Base-by-base conservation (phyloP, 2,797 vertebrate species). In the Anas acuta region DNA sequence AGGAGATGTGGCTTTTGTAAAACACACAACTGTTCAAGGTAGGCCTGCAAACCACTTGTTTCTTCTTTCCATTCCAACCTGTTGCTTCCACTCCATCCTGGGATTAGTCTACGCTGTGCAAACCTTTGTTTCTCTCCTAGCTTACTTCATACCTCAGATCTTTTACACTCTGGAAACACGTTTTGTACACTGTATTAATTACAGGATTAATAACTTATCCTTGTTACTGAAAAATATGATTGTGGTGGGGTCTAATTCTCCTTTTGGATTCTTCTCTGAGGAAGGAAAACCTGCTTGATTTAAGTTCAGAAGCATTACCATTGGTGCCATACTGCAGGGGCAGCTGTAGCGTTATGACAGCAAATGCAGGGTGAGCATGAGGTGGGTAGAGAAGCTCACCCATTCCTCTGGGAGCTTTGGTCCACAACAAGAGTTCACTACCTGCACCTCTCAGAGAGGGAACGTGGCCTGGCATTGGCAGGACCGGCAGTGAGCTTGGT, bases 1-100 rank as follows among this genome's bases (percentile, higher is more conserved):
- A 62, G 99, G 99, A 70, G 97, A 99, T 0, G 99, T 99, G 66
- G 98, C 99, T 80, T 99, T 99, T 96, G 97, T 99, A 79, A 98
- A 99, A 58, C 98, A 99, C 25, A 90, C 96, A 58, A 98, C 98
- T 37, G 98, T 99, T 84, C 95, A 98, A 82, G 98, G 99, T 99
- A 94, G 96, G 85, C 39, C 54, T 66, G 19, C 1, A 28, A 61
- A 51, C 45, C 53, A 57, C 70, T 66, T 13, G 5, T 62, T 94
- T 83, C 66, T 69, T 58, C 49, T 81, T 88, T 60, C 53, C 32
- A 39, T 32, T 64, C 51, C 28, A 41, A 33, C 6, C 30, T 73
- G 60, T 76, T 0, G 0, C 57, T 89, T 28, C n/a, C 28, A 25
- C 6, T 30, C 77, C 35, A 25, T 26, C 49, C 32, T 69, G 16